Evolutionary conservation across 2,888 invertebrate species (phyloP).

Genomic region (Stenolophus ochropezus): DNA sequence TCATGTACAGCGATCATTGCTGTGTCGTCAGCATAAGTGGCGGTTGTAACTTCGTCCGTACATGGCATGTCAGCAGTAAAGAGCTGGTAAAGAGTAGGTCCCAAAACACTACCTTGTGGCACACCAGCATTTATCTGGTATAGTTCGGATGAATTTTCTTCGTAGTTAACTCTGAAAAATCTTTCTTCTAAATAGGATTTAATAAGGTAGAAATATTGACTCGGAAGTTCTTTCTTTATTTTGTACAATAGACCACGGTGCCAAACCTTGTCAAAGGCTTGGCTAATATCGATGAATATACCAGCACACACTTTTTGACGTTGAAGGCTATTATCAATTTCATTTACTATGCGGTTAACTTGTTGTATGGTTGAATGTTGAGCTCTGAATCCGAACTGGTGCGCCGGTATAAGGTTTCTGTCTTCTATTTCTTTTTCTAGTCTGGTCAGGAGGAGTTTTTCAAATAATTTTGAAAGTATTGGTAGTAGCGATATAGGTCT

Average conservation of each 20-base stretch:
- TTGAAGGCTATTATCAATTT: conserved; percentile 50
- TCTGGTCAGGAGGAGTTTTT: conserved; percentile 61
- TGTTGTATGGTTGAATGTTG: conserved; percentile 62
- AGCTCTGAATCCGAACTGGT: conserved; percentile 62
- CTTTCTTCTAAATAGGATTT: no score
- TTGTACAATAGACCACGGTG: conserved; percentile 49
- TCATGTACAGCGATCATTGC: no score
- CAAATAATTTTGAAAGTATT: neutral
- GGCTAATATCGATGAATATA: conserved; percentile 57
- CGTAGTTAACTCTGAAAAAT: conserved; percentile 54
- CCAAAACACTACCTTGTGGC: conserved; percentile 55
- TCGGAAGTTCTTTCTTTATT: conserved; percentile 45
- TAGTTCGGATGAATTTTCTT: neutral
- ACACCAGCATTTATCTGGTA: conserved; percentile 45
- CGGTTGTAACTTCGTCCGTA: neutral
- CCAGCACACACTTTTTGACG: conserved; percentile 47
- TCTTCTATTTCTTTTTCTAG: conserved; percentile 47
- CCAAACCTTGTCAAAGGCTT: no score
- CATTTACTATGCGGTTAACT: conserved; percentile 58
- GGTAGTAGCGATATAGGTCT: conserved; percentile 63
- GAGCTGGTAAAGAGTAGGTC: conserved; percentile 45
- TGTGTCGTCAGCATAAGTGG: no score
- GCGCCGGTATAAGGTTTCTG: conserved; percentile 55
- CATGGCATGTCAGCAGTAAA: conserved; percentile 40
- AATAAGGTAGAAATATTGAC: conserved; percentile 40